phyloP scores from a whole-genome alignment of 1,140 invertebrate species.

The Apis mellifera region Amel_HAv3.1 CM009944.2:8333501-8334000 shows the following conservation, averaged over 20 bases:
- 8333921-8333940: not conserved
- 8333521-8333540: slow-evolving; percentile 66
- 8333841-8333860: not conserved
- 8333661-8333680: too few species aligned
- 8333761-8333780: too few species aligned
- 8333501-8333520: slow-evolving; percentile 67
- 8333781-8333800: not conserved
- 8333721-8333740: too few species aligned
- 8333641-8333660: slow-evolving; percentile 1
- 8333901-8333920: slow-evolving; percentile 2
- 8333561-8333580: slow-evolving; percentile 48
- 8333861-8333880: not conserved
- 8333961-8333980: slow-evolving; percentile 1
- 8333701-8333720: too few species aligned
- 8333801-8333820: not conserved
- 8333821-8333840: not conserved
- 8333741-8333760: too few species aligned
- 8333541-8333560: slow-evolving; percentile 64
- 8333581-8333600: slow-evolving; percentile 70
- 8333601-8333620: not conserved
- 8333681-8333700: too few species aligned
- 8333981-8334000: not conserved
- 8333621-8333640: slow-evolving; percentile 28
- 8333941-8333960: not conserved
- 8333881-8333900: slow-evolving; percentile 7